Evolutionary conservation across 2,888 invertebrate species (phyloP).

Genomic region (Parasteatoda lunata): DNA sequence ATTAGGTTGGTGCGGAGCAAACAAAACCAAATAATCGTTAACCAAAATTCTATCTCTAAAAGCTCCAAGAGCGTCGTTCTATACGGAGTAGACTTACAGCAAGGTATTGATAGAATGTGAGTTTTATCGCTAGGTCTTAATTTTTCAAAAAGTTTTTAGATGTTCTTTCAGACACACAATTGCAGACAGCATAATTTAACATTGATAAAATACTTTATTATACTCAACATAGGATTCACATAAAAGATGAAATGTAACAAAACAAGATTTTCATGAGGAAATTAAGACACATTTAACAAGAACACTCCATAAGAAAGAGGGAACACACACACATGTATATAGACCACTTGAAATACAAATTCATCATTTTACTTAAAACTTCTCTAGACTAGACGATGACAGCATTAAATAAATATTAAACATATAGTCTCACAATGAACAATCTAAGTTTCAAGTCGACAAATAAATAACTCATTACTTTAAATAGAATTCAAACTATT

Average conservation of each 20-base stretch:
- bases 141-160: not conserved
- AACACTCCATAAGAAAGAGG: constrained; percentile 32
- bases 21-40: too few relatives aligned
- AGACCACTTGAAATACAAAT: constrained; percentile 10
- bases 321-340: not conserved
- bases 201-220: constrained; percentile 68
- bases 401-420: constrained; percentile 3
- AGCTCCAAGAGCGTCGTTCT: too few relatives aligned
- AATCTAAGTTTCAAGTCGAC: too few relatives aligned
- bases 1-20: too few relatives aligned
- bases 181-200: constrained; percentile 25
- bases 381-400: constrained; percentile 57
- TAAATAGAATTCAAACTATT: not conserved
- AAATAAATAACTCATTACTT: not conserved
- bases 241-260: constrained; percentile 9
- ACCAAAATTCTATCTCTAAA: too few relatives aligned
- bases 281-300: not conserved
- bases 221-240: constrained; percentile 61
- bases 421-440: not conserved
- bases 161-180: constrained; percentile 12
- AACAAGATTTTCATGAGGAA: not conserved
- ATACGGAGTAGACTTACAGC: too few relatives aligned
- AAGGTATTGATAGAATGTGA: too few relatives aligned
- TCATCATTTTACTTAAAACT: not conserved
- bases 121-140: too few relatives aligned